phyloP scores from a whole-genome alignment of 2,797 vertebrate species.

The Dermochelys coriacea region DNA sequence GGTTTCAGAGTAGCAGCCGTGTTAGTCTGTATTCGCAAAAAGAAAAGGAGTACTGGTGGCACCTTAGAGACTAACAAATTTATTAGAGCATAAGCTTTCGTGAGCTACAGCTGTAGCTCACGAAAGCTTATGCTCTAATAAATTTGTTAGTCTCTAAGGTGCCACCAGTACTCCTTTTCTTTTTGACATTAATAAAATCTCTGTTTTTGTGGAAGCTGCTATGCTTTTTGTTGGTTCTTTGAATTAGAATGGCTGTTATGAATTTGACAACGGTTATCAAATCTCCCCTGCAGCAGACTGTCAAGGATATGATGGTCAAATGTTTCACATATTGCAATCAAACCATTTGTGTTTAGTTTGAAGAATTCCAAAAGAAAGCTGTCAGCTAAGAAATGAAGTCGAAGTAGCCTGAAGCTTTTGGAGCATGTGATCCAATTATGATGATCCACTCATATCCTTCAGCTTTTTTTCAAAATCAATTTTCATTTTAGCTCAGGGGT shows the following conservation, averaged over 20 bases:
- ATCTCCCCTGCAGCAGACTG: constrained; percentile 76
- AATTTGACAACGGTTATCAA: constrained; percentile 82
- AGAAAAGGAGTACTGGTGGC: too few species aligned
- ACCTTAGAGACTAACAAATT: too few species aligned
- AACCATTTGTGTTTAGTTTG: constrained; percentile 79
- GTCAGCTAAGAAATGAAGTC: constrained; percentile 81
- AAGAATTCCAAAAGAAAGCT: constrained; percentile 81
- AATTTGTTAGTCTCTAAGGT: too few species aligned
- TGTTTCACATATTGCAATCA: constrained; percentile 80
- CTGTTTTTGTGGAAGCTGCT: constrained; percentile 31
- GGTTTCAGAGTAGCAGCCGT: too few species aligned
- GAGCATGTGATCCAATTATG: constrained; percentile 82
- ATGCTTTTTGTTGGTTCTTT: constrained; percentile 57
- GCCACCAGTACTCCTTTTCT: too few species aligned
- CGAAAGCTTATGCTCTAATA: too few species aligned
- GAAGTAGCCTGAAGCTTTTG: constrained; percentile 78
- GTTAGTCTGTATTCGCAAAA: too few species aligned
- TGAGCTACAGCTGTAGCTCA: too few species aligned
- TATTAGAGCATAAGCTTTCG: too few species aligned
- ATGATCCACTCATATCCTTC: constrained; percentile 81
- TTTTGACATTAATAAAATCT: constrained; percentile 32
- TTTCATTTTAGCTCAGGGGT: constrained; percentile 80
- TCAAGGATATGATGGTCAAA: constrained; percentile 80
- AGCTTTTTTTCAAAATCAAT: constrained; percentile 80
- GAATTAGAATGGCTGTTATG: constrained; percentile 76